Evolutionary conservation across 1,140 invertebrate genomes (phyloP), one percentile per base, ranked within the genome.

Genomic region (Drosophila pseudoananassae): DNA sequence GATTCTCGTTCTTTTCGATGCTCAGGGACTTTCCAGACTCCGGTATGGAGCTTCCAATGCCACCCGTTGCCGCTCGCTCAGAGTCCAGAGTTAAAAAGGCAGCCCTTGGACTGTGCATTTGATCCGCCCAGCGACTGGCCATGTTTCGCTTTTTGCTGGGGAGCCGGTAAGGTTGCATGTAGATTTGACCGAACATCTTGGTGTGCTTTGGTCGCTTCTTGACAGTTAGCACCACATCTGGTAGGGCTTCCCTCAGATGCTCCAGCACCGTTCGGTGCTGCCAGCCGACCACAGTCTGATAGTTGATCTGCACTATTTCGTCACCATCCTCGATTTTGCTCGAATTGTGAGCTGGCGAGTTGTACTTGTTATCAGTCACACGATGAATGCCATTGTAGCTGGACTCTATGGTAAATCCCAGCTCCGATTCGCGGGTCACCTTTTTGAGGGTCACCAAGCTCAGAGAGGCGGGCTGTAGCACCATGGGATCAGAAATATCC

Each of bases 241-340:
- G 95, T 3, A 96, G 94, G 65, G 95, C 96, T 78, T 97, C 96
- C 74, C 95, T 94, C 79, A 97, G 94, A 17, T 96, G 92, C 61
- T 94, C 93, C 46, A 97, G 93, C n/a, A 98, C 94, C 77, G 96
- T 96, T 83, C 96, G 96, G 36, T 95, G 92, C 76, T 97, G 95
- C 97, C 97, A 98, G 1, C 96, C 97, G 71, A 97, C 96, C 14
- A 98, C 96, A n/a, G 96, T 98, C 91, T 98, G 96, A 92, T 97
- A 97, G 92, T 98, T 97, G 9, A 98, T 96, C 93, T 97, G 97
- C 17, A 98, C 96, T 64, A 99, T 96, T 93, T 98, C 97, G 93
- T 98, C 97, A 1, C 97, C 97, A 82, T 96, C 96, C 92, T 97
- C 97, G 87, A 98, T 96, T 93, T 97, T 97, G 1, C 96, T 96